Evolutionary conservation across 2,797 vertebrate species (phyloP).

Genomic region (Antrozous pallidus): DNA sequence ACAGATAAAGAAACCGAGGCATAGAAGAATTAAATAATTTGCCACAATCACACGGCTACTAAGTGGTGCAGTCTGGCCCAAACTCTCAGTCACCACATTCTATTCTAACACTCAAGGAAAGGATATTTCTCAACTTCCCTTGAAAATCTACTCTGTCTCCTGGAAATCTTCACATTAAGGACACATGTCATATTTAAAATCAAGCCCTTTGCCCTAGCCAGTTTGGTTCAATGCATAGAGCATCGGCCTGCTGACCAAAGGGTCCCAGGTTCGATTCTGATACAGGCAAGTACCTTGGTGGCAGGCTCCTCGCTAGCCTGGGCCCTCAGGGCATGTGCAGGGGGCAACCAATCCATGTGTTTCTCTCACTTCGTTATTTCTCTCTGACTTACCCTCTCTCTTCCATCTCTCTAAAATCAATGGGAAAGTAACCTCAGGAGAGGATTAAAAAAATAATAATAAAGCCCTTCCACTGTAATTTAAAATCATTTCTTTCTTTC

Average conservation of each 20-base stretch:
- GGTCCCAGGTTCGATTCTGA: no score
- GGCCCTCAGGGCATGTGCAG: no score
- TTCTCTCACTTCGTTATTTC: no score
- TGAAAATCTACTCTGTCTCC: background rate
- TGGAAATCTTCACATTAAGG: background rate
- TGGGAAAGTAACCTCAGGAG: no score
- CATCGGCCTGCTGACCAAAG: no score
- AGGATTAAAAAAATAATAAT: no score
- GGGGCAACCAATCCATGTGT: no score
- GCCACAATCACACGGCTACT: background rate
- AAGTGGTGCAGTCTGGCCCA: background rate
- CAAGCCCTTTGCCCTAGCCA: background rate
- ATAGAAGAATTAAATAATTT: slow-evolving; percentile 2
- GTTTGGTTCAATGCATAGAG: no score
- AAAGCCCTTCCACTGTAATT: background rate
- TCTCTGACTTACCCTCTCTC: no score
- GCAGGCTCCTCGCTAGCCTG: no score
- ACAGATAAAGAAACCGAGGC: background rate
- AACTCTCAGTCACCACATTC: background rate
- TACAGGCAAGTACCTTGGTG: no score
- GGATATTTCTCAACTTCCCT: background rate
- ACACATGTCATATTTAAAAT: background rate
- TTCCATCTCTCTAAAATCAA: no score
- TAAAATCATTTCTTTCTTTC: background rate
- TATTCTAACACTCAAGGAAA: background rate